Evolutionary conservation across 2,888 invertebrate genomes (phyloP), one percentile per base, ranked within the genome.

Genomic region (Torymus aiolomorphi): DNA sequence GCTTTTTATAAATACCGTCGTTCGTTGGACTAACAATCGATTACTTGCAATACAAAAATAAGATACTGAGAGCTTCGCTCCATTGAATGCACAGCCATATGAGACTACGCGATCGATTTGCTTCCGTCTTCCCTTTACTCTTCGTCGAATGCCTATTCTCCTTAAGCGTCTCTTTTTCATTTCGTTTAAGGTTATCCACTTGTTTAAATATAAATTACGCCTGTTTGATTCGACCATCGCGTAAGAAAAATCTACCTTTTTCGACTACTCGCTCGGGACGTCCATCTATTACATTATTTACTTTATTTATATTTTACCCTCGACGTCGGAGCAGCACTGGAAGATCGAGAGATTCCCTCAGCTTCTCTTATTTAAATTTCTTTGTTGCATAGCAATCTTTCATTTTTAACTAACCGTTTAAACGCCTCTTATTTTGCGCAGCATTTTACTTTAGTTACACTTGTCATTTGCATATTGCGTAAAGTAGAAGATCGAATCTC

Each of bases 21-120:
- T 87, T 87, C 87, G 87, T 88, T 88, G 86, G 84, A 87, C 84
- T 84, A 87, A 87, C 88, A 87, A 88, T 88, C 86, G 87, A 88
- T 88, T 85, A 88, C 84, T 86, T 88, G 86, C 84, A 84, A 79
- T 89, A 90, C 86, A 89, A 90, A 90, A 90, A 90, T 89, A 90
- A 90, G 86, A 88, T 89, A 88, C 88, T 86, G 88, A 74, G 84
- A 89, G 88, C 89, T 88, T 87, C 84, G 88, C 88, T 88, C 88
- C 86, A 85, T 76, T 82, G 86, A 87, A 88, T 89, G 88, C 90
- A 90, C 90, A 90, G 90, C 90, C 90, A 89, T 89, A 85, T 87
- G 88, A 78, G 78, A 89, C 88, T 89, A 89, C 87, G 86, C 88
- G 87, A 86, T 86, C 83, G 79, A 83, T 80, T 80, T 70, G 20